Evolutionary conservation across 2,113 vertebrate species (phyloP), one percentile per base, ranked within the genome.

Genomic region (Psittacus erithacus): DNA sequence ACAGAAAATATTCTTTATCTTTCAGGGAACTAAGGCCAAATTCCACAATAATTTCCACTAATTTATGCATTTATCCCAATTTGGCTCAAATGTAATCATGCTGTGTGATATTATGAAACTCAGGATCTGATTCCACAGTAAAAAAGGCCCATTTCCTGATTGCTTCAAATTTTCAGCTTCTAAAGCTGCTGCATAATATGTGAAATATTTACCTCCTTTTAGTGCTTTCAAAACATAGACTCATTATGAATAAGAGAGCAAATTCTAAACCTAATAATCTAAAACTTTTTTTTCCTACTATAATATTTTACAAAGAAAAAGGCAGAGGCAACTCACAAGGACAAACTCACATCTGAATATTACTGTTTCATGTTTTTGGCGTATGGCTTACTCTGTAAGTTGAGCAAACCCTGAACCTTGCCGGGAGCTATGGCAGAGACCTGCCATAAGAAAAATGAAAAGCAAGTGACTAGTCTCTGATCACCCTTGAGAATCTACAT

Each of bases 81-180:
- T 82, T 95, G 90, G 91, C 87, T 95, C 53, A 52, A 77, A 93
- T 24, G 53, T 46, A 88, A 85, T 70, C 93, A 93, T 63, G 84
- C 90, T 87, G 87, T 62, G 70, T 55, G 44, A 82, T 68, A 74
- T 82, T 93, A 95, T 59, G 81, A 95, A 91, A 92, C 64, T 65
- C 47, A 35, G 28, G 60, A 87, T 64, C 82, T 69, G 74, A 84
- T 60, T 91, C 55, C 62, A 89, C 50, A 78, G 60, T 73, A 52
- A 74, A 82, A 92, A 82, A 67, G 28, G 28, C 20, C 41, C 25
- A 76, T 80, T 80, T 91, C 67, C 84, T 41, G 43, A 57, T 17
- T 75, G 62, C 33, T 65, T 82, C 71, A 65, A 73, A 62, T 77
- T 79, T 87, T 57, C 63, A 85, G 57, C 31, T 86, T 82, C 65